Percentiles rank a stretch among this genome's conserved stretches.
Evolutionary conservation across 2,113 vertebrate species (phyloP).

Genomic region (Malurus alboscapulatus): DNA sequence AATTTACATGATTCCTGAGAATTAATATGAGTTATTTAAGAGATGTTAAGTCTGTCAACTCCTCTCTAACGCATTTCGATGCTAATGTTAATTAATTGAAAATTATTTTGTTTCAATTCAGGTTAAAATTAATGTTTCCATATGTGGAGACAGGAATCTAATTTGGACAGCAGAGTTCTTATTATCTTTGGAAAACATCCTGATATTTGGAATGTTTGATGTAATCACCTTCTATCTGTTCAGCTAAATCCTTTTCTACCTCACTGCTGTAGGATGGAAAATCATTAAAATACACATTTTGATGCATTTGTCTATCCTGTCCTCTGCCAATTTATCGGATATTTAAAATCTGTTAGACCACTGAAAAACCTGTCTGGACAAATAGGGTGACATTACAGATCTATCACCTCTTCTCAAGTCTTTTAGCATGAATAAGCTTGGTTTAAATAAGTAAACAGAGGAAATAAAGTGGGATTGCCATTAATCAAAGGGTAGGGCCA

Average conservation of each 20-base stretch:
- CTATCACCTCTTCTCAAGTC: background rate
- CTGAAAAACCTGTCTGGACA: background rate
- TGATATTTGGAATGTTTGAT: background rate
- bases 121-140: background rate
- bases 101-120: background rate
- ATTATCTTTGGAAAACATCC: background rate
- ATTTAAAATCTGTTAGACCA: background rate
- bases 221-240: background rate
- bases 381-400: background rate
- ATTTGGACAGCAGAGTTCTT: background rate
- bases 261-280: background rate
- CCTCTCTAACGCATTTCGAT: background rate
- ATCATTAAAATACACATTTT: background rate
- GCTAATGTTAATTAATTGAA: background rate
- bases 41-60: background rate
- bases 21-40: background rate
- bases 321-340: background rate
- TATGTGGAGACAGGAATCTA: background rate
- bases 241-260: background rate
- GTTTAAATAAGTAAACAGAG: fast-evolving
- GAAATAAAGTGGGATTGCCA: background rate
- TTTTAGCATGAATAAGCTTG: background rate
- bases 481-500: background rate
- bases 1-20: background rate
- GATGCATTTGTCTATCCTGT: background rate